phyloP scores from a whole-genome alignment of 2,888 invertebrate species.

The Hemistola chrysoprasaria region DNA sequence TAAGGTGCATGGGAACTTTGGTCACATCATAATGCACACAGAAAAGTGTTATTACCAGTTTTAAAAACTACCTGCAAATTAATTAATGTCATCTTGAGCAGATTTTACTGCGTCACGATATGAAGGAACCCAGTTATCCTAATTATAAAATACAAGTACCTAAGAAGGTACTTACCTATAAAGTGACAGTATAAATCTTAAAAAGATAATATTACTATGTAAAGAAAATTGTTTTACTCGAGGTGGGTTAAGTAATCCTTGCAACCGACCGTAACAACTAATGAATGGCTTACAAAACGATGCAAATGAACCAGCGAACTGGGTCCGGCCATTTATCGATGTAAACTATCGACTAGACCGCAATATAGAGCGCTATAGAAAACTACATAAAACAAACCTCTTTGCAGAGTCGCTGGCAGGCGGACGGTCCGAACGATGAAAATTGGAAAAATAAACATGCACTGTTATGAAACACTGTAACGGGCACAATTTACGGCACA shows the following conservation, averaged over 20 bases:
- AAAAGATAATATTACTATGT: too few relatives aligned
- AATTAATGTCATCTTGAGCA: too few relatives aligned
- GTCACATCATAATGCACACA: conserved; percentile 9
- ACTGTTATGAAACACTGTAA: conserved; percentile 72
- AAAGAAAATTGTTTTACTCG: conserved; percentile 35
- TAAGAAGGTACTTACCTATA: too few relatives aligned
- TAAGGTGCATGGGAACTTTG: conserved; percentile 10
- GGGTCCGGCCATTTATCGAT: conserved; percentile 46
- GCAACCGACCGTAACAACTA: conserved; percentile 63
- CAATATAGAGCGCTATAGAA: conserved; percentile 36
- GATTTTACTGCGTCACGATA: too few relatives aligned
- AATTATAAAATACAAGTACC: too few relatives aligned
- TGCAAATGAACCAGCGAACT: conserved; percentile 61
- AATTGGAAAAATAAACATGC: conserved; percentile 63
- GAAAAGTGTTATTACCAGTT: conserved; percentile 6
- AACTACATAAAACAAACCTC: conserved; percentile 69
- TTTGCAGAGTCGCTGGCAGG: conserved; percentile 52
- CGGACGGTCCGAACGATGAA: conserved; percentile 45
- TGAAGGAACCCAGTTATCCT: too few relatives aligned
- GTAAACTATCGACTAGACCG: conserved; percentile 52
- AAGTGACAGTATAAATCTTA: too few relatives aligned
- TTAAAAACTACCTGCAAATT: too few relatives aligned
- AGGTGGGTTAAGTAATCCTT: conserved; percentile 68
- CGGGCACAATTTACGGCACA: conserved; percentile 67
- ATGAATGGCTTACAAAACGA: conserved; percentile 67